Evolutionary conservation across 2,888 invertebrate species (phyloP).

Genomic region (Yponomeuta plumbellus): DNA sequence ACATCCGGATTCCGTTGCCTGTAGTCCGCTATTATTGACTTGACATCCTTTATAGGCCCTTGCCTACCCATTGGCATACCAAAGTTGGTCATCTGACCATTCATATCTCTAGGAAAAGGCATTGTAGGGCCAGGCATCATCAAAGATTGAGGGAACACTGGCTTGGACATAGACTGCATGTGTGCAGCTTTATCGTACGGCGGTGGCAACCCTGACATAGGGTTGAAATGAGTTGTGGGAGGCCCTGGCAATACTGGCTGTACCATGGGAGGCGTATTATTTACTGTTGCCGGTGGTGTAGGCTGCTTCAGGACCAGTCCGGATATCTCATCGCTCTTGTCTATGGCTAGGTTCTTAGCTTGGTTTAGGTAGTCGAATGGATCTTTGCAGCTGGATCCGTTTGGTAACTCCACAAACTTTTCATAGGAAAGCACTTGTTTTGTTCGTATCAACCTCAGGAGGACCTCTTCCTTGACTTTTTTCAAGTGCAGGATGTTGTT

Average conservation of each 20-base stretch:
- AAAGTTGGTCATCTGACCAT: slow-evolving; percentile 74
- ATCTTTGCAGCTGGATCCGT: slow-evolving; percentile 54
- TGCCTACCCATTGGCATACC: slow-evolving; percentile 79
- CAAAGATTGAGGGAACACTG: slow-evolving; percentile 55
- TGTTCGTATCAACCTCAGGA: slow-evolving; percentile 82
- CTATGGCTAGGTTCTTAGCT: slow-evolving; percentile 62
- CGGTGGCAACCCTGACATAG: slow-evolving; percentile 60
- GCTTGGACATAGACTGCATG: slow-evolving; percentile 62
- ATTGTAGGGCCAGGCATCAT: slow-evolving; percentile 59
- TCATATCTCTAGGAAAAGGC: slow-evolving; percentile 66
- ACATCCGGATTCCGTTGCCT: slow-evolving; percentile 85
- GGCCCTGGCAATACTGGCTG: slow-evolving; percentile 48
- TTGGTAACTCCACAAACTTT: slow-evolving; percentile 58
- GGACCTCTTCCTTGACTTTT: slow-evolving; percentile 89
- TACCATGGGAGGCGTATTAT: slow-evolving; percentile 41
- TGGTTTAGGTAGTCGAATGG: slow-evolving; percentile 65
- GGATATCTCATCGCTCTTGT: slow-evolving; percentile 69
- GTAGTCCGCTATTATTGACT: slow-evolving; percentile 88
- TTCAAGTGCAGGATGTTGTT: slow-evolving; percentile 88
- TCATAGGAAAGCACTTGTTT: slow-evolving; percentile 78
- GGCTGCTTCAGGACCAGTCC: slow-evolving; percentile 62
- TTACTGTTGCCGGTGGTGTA: slow-evolving; percentile 29
- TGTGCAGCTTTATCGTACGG: slow-evolving; percentile 67
- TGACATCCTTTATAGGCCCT: slow-evolving; percentile 87
- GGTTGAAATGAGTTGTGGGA: slow-evolving; percentile 56